Conservation (phyloP, 2,888 invertebrate genomes). For the Sicus ferrugineus region DNA sequence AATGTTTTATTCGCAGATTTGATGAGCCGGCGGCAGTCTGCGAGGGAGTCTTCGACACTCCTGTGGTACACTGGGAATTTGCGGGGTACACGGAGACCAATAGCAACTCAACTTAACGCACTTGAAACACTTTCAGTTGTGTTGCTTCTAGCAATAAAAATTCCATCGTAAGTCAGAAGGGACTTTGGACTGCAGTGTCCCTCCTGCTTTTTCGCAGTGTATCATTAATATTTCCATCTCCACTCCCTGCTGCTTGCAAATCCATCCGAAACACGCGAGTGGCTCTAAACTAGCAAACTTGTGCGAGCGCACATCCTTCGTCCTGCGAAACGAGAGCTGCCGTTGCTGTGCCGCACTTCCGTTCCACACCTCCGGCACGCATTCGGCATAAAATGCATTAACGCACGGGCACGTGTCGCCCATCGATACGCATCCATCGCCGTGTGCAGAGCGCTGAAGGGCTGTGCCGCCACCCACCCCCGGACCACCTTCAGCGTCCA, state of each 20-base stretch:
- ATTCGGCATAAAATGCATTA: conserved; percentile 19
- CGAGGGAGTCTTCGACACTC: too few relatives aligned
- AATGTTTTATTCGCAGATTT: too few relatives aligned
- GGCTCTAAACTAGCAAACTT: background rate
- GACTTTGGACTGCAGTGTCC: too few relatives aligned
- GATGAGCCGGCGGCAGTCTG: too few relatives aligned
- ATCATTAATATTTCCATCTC: background rate
- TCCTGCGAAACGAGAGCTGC: background rate
- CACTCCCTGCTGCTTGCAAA: background rate
- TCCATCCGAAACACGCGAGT: background rate
- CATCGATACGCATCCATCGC: conserved; percentile 2
- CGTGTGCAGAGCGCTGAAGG: background rate
- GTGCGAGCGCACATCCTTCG: background rate
- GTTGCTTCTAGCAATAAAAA: too few relatives aligned
- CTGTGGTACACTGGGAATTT: too few relatives aligned
- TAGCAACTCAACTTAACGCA: too few relatives aligned
- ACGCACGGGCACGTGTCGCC: conserved; percentile 24
- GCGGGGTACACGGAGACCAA: too few relatives aligned
- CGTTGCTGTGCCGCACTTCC: conserved; percentile 9
- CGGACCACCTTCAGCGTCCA: background rate
- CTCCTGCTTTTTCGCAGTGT: background rate
- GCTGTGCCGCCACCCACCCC: background rate
- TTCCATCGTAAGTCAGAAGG: too few relatives aligned
- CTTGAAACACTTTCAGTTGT: too few relatives aligned
- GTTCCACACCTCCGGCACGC: background rate